Base-by-base conservation (phyloP, 2,888 invertebrate genomes). In the Dasypolia templi region DNA sequence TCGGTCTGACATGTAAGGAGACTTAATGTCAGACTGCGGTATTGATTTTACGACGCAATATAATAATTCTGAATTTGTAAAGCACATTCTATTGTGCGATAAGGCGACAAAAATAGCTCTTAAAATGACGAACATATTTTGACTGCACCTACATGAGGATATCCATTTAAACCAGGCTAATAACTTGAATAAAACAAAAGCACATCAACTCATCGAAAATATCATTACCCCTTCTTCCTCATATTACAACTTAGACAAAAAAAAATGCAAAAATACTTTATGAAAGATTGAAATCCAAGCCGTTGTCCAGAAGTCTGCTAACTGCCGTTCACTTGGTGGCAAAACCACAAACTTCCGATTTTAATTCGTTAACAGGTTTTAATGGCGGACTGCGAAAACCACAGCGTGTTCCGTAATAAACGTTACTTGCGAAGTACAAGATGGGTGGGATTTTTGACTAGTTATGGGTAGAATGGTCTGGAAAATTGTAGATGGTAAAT, bases 291-390 rank as follows among this genome's bases (percentile, higher is more conserved):
- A 76, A 86, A 86, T 71, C 46, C 58, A 72, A 86, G 59, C 79
- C 69, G 66, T 68, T 58, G 35, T 71, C 32, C 68, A 71, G 87
- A 87, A 87, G 84, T 82, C 87, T 65, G 63, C 76, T 79, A 87
- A 87, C 86, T 86, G 83, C 82, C 61, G 65, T 67, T 79, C 75
- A 79, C 70, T 62, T 80, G 77, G 67, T 78, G 53, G 67, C 35
- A 68, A 64, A 79, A 81, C 86, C 83, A 78, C 87, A 82, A 86
- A 78, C 82, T 86, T 83, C 87, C 85, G 86, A 82, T 87, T 86
- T 81, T 79, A 84, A 85, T 88, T 82, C 77, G 79, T 78, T 84
- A 82, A 75, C 83, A 75, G 82, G 84, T 81, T 83, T 85, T 79
- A 84, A 85, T 83, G 81, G 79, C 63, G 58, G 77, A 67, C 79